Percentiles rank a stretch among this genome's conserved stretches.
Evolutionary conservation across 2,888 invertebrate species (phyloP).

Genomic region (Spialia ferax): DNA sequence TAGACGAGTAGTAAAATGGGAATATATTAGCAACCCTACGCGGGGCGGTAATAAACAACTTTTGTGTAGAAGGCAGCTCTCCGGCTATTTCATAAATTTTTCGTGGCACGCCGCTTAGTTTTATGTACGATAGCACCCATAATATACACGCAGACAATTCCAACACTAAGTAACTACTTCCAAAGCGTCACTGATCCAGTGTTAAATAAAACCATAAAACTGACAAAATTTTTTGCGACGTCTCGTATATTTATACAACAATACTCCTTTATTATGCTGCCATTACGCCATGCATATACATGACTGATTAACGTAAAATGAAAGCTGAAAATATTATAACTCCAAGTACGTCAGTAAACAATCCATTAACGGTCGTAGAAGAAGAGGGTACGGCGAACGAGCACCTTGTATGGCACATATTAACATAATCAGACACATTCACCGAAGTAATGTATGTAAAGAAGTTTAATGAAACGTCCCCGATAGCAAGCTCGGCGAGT

Average conservation of each 20-base stretch:
- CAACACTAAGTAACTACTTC: too few species aligned
- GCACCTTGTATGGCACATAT: slow-evolving; percentile 67
- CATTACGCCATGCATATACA: slow-evolving; percentile 52
- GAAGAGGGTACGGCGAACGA: slow-evolving; percentile 66
- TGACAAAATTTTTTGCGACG: slow-evolving; percentile 48
- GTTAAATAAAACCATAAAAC: slow-evolving; percentile 48
- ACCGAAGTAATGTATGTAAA: slow-evolving; percentile 81
- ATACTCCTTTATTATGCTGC: slow-evolving; percentile 44
- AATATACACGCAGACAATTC: slow-evolving; percentile 58
- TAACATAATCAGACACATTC: slow-evolving; percentile 84
- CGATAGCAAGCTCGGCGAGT: slow-evolving; percentile 78
- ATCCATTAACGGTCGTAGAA: slow-evolving; percentile 75
- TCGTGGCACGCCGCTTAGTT: slow-evolving; percentile 79
- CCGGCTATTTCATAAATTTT: slow-evolving; percentile 82
- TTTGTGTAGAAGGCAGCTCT: slow-evolving; percentile 84
- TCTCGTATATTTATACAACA: slow-evolving; percentile 38
- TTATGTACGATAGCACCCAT: slow-evolving; percentile 81
- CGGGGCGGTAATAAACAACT: slow-evolving; percentile 77
- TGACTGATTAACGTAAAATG: slow-evolving; percentile 55
- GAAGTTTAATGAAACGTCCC: slow-evolving; percentile 83
- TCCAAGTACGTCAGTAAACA: slow-evolving; percentile 66
- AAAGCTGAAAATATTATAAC: slow-evolving; percentile 54
- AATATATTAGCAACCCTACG: slow-evolving; percentile 77
- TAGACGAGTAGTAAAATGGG: slow-evolving; percentile 69
- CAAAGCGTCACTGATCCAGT: slow-evolving; percentile 45